A percentile compares a stretch with the other conserved stretches of the same genome.
Conservation (phyloP, 2,888 invertebrate species). For the Heterodera filipjevi region DNA sequence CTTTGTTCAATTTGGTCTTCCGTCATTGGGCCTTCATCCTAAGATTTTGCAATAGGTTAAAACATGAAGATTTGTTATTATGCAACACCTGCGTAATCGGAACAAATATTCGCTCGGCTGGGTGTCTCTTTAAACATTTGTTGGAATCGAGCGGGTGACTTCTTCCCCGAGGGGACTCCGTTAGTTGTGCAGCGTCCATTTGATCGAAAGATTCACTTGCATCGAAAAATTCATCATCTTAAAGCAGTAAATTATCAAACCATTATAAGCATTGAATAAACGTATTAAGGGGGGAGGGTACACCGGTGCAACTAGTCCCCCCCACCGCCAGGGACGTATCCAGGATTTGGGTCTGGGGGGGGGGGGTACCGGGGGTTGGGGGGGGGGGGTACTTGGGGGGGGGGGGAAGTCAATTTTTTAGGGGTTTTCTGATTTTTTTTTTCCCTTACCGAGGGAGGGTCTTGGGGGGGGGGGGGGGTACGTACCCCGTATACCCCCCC, state of each 20-base stretch:
- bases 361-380: too few species aligned
- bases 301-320: too few species aligned
- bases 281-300: too few species aligned
- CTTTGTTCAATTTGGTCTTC: slow-evolving; percentile 94
- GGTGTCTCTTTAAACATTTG: slow-evolving; percentile 53
- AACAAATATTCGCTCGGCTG: slow-evolving; percentile 77
- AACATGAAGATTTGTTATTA: not conserved
- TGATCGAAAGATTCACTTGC: slow-evolving; percentile 55
- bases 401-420: too few species aligned
- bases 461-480: too few species aligned
- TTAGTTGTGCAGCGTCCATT: not conserved
- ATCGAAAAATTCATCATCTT: slow-evolving; percentile 80
- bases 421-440: too few species aligned
- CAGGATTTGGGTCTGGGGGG: too few species aligned
- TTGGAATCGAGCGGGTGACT: slow-evolving; percentile 70
- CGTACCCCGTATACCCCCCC: too few species aligned
- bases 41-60: slow-evolving; percentile 49
- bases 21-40: slow-evolving; percentile 93
- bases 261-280: too few species aligned
- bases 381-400: too few species aligned
- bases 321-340: too few species aligned
- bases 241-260: not conserved
- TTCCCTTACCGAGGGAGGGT: too few species aligned
- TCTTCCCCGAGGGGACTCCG: slow-evolving; percentile 74
- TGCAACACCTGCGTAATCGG: slow-evolving; percentile 75